These are phyloP conservation scores for Oscheius myriophilus DNA, from an alignment of 2,888 invertebrate species.

Conservation along the genomic window DNA sequence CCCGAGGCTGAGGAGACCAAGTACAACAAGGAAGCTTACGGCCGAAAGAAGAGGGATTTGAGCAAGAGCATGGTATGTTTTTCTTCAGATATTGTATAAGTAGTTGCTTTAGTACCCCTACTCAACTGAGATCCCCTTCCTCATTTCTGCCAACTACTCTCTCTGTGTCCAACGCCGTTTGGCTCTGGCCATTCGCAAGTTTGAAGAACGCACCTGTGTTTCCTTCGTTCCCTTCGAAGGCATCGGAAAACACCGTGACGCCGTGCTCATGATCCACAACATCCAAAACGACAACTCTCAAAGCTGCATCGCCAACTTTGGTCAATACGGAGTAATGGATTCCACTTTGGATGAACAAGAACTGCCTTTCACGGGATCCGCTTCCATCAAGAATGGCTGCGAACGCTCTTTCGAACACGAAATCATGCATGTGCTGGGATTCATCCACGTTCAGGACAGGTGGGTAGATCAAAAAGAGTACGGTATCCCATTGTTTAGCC, in stretches of 20 bases:
- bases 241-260: neutral
- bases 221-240: slow-evolving; percentile 3
- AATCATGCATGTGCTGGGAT: slow-evolving; percentile 1
- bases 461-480: neutral
- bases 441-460: slow-evolving; percentile 11
- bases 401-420: neutral
- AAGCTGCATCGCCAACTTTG: no score
- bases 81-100: neutral
- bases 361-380: neutral
- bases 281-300: no score
- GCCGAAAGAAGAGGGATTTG: slow-evolving; percentile 3
- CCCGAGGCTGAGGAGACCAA: neutral
- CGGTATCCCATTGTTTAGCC: neutral
- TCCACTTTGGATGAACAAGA: no score
- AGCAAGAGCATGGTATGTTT: neutral
- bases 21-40: neutral
- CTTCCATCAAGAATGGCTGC: neutral
- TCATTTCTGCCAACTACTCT: neutral
- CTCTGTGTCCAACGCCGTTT: neutral
- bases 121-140: neutral
- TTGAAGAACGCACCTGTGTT: neutral
- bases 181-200: neutral
- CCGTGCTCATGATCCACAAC: no score
- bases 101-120: no score
- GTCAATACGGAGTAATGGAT: no score